Evolutionary conservation across 2,113 vertebrate species (phyloP).

Genomic region (Corythoichthys intestinalis): DNA sequence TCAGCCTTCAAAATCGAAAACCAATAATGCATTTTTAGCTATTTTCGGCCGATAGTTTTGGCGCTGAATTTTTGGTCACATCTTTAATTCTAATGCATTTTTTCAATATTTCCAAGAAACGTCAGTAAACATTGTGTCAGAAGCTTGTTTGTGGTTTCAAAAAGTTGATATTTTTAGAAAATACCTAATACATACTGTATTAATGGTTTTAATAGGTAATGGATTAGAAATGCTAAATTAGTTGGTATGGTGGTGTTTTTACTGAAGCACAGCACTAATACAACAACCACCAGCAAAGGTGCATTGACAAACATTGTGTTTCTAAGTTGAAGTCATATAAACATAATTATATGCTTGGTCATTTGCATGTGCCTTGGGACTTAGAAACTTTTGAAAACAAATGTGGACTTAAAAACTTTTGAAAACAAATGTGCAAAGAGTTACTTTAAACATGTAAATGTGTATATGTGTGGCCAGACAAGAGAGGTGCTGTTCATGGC

Average conservation of each 20-base stretch:
- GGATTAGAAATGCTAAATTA: no score
- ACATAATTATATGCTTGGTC: background rate
- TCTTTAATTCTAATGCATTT: no score
- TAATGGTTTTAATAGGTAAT: no score
- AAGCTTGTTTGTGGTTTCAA: no score
- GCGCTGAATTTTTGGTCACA: no score
- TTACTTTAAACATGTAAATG: constrained; percentile 9
- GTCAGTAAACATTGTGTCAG: no score
- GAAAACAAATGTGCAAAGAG: background rate
- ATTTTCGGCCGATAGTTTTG: no score
- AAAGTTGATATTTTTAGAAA: no score
- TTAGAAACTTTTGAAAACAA: background rate
- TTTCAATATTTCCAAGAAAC: no score
- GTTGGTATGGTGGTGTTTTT: background rate
- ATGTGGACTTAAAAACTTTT: background rate
- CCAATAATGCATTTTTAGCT: no score
- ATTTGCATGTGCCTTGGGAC: background rate
- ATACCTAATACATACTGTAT: no score
- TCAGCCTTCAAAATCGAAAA: no score
- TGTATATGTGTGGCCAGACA: background rate
- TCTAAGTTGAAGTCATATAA: background rate
- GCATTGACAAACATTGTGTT: background rate
- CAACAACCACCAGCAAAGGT: background rate
- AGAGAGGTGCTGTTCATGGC: constrained; percentile 15
- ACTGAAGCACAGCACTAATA: background rate